These are phyloP conservation scores for Chydorus sphaericus DNA, from an alignment of 2,888 invertebrate species.

Conservation along the genomic window DNA sequence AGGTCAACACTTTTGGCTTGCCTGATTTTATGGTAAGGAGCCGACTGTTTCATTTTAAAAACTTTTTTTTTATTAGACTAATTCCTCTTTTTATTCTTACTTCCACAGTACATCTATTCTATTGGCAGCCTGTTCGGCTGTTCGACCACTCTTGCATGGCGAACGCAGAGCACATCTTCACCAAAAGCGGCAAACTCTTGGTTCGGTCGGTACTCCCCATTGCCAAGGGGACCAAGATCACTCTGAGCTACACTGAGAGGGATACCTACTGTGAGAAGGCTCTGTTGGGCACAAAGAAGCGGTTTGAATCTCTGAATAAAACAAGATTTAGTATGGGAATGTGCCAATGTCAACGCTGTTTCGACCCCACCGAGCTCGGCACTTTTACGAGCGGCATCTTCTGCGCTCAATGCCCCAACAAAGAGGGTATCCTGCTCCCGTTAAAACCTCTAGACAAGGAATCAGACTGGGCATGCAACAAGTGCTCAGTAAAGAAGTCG, in stretches of 20 bases:
- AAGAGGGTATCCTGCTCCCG: conserved; percentile 45
- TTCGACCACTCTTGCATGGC: conserved; percentile 66
- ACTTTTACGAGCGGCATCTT: conserved; percentile 57
- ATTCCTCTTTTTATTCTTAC: too few relatives aligned
- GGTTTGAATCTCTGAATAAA: conserved; percentile 53
- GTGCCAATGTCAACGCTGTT: conserved; percentile 52
- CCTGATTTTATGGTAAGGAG: too few relatives aligned
- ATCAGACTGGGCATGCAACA: conserved; percentile 25
- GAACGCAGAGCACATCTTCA: conserved; percentile 67
- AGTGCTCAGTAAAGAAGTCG: conserved; percentile 19
- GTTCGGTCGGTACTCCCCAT: conserved; percentile 47
- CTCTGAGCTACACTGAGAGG: conserved; percentile 78
- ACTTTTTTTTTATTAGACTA: too few relatives aligned
- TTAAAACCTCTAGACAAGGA: conserved; percentile 33
- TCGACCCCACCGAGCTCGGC: conserved; percentile 53
- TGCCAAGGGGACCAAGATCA: conserved; percentile 46
- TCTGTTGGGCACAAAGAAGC: too few relatives aligned
- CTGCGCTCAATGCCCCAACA: conserved; percentile 38
- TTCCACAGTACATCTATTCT: conserved; percentile 56
- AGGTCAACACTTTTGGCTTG: too few relatives aligned
- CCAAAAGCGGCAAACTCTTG: conserved; percentile 43
- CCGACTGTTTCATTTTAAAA: too few relatives aligned
- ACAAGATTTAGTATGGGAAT: conserved; percentile 64
- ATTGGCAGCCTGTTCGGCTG: conserved; percentile 61
- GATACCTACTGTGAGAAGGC: too few relatives aligned